Base-by-base conservation (phyloP, 2,797 vertebrate genomes). In the Philypnodon macrostomus region DNA sequence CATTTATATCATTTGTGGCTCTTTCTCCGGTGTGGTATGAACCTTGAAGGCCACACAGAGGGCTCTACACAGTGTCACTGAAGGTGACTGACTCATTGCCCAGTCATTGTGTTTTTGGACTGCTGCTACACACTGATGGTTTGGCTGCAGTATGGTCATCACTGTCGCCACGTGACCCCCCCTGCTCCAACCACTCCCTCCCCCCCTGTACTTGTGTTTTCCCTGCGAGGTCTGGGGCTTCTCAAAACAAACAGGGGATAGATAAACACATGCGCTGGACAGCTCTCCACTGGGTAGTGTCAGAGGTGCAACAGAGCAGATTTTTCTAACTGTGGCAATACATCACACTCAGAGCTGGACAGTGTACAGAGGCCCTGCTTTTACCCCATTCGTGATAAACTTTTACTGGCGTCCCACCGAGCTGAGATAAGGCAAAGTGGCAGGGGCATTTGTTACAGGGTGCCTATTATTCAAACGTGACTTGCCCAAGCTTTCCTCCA, bases 181-280 rank as follows among this genome's bases (percentile, higher is more conserved):
- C n/a, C n/a, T n/a, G n/a, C n/a, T n/a, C n/a, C n/a, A n/a, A n/a
- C n/a, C n/a, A n/a, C n/a, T n/a, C n/a, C n/a, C n/a, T n/a, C 74
- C 79, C 77, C 68, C 67, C 63, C 64, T 57, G 70, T 77, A 52
- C 78, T 80, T 79, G 79, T 87, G 81, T 87, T 89, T 87, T 85
- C 79, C 82, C 80, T 86, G 83, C 79, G 67, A 82, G 80, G 82
- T 83, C 79, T 85, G 83, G 65, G 78, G 78, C 85, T 87, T 88
- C 74, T 86, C 86, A 78, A 87, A 89, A 88, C 84, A 89, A 89
- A 89, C 84, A 88, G 72, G 72, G 80, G 70, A n/a, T 80, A 80
- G 81, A 85, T 88, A 87, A 87, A 85, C 85, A 84, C 76, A 80
- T 73, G 81, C 73, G 85, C 70, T 64, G 80, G 84, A 86, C 80